A percentile compares a stretch with the other conserved stretches of the same genome.
These are phyloP conservation scores for Sphaeridia pumilis DNA, from an alignment of 2,888 invertebrate genomes.

Conservation along the genomic window DNA sequence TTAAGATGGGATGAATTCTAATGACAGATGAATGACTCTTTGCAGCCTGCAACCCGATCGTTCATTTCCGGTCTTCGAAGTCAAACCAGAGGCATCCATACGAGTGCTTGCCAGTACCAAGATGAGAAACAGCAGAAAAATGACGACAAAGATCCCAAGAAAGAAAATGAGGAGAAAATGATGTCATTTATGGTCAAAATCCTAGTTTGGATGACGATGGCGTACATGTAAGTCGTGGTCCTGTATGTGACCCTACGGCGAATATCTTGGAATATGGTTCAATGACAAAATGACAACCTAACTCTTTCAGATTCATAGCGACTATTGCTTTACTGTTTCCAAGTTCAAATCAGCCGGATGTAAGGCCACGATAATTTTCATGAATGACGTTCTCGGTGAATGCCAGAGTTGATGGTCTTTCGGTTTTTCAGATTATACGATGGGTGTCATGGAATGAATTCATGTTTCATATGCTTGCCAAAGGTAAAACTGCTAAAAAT, in stretches of 20 bases:
- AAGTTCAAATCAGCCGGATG: constrained; percentile 60
- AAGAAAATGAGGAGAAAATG: constrained; percentile 52
- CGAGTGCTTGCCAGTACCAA: constrained; percentile 1
- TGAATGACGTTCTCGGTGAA: too few relatives aligned
- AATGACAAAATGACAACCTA: neutral
- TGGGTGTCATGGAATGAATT: constrained; percentile 96
- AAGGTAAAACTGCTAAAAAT: too few relatives aligned
- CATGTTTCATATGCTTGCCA: constrained; percentile 81
- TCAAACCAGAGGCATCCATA: constrained; percentile 7
- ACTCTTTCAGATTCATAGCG: constrained; percentile 46
- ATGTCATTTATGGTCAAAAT: constrained; percentile 61
- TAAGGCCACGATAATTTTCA: constrained; percentile 38
- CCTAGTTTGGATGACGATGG: constrained; percentile 65
- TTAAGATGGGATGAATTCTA: too few relatives aligned
- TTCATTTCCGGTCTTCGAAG: too few relatives aligned
- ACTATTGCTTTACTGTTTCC: constrained; percentile 59
- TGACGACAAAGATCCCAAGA: constrained; percentile 17
- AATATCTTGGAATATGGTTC: neutral
- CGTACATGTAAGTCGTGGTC: constrained; percentile 52
- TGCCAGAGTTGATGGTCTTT: too few relatives aligned
- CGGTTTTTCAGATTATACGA: constrained; percentile 47
- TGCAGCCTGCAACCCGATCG: too few relatives aligned
- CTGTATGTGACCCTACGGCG: too few relatives aligned
- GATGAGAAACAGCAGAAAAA: constrained; percentile 4
- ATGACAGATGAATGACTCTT: too few relatives aligned